Percentiles rank a stretch among this genome's conserved stretches.
These are phyloP conservation scores for Helicoverpa armigera DNA, from an alignment of 1,140 invertebrate species.

Conservation along the genomic window DNA sequence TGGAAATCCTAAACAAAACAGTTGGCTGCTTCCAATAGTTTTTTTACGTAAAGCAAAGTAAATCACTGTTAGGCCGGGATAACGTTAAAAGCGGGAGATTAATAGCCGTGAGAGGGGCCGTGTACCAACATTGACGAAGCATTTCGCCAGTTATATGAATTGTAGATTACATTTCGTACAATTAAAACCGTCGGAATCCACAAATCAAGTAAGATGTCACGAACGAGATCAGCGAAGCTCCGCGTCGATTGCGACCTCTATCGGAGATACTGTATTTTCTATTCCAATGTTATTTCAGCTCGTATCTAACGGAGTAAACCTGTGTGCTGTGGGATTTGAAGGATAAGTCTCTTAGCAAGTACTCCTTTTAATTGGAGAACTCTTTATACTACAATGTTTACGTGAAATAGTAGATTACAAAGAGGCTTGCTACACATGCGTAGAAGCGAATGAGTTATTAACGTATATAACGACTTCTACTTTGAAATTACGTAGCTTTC, in stretches of 20 bases:
- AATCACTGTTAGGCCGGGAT: slow-evolving; percentile 33
- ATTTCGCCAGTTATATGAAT: slow-evolving; percentile 45
- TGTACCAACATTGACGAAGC: slow-evolving; percentile 5
- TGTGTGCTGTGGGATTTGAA: slow-evolving; percentile 2
- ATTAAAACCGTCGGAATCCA: slow-evolving; percentile 55
- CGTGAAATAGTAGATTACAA: neutral
- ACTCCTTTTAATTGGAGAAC: neutral
- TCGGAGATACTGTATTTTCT: slow-evolving; percentile 12
- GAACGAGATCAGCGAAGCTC: slow-evolving; percentile 33
- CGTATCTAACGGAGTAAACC: slow-evolving; percentile 8
- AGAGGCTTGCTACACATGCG: neutral
- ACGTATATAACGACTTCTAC: neutral
- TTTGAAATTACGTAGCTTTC: neutral
- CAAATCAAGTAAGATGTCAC: slow-evolving; percentile 57
- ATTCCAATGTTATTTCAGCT: slow-evolving; percentile 18
- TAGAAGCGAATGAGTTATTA: neutral
- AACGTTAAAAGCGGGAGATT: slow-evolving; percentile 35
- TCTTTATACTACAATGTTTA: neutral
- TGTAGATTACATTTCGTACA: slow-evolving; percentile 45
- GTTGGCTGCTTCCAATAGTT: slow-evolving; percentile 16
- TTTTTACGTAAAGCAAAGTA: slow-evolving; percentile 32
- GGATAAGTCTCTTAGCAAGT: neutral
- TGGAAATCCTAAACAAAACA: slow-evolving; percentile 13
- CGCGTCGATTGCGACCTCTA: slow-evolving; percentile 11
- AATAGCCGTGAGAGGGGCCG: slow-evolving; percentile 30